Evolutionary conservation across 92 coral and sea anemone genomes (phyloP).

Genomic region (Isaurus tuberculatus): DNA sequence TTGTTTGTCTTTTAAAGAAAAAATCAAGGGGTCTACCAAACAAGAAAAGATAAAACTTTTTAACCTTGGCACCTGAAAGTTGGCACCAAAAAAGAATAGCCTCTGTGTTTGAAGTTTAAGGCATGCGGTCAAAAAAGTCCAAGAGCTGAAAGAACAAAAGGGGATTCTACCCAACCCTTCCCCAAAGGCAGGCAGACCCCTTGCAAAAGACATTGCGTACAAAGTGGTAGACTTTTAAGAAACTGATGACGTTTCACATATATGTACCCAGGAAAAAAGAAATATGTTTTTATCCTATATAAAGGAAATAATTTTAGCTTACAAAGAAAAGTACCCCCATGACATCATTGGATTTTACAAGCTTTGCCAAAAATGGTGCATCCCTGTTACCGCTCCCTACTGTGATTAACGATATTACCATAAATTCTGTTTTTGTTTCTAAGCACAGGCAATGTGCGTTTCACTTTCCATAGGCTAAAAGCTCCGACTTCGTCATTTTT

Average conservation of each 20-base stretch:
- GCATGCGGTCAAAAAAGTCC: background rate
- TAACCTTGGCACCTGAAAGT: background rate
- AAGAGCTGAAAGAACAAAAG: background rate
- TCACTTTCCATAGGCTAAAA: too few species aligned
- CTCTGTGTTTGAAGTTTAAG: background rate
- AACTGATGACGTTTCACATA: too few species aligned
- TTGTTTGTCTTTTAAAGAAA: background rate
- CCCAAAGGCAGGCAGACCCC: background rate
- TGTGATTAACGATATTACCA: too few species aligned
- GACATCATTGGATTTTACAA: too few species aligned
- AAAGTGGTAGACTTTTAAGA: background rate
- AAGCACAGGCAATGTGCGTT: too few species aligned
- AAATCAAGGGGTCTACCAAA: background rate
- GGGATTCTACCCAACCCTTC: background rate
- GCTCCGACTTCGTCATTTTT: too few species aligned
- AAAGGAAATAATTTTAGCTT: background rate
- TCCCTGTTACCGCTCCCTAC: too few species aligned
- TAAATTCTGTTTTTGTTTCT: too few species aligned
- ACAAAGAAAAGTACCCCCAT: background rate
- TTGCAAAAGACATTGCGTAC: background rate
- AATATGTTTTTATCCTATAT: background rate
- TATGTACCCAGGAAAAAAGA: too few species aligned
- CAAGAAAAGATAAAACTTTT: conserved; percentile 17
- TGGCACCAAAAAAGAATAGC: background rate
- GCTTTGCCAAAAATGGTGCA: too few species aligned